Evolutionary conservation across 2,888 invertebrate species (phyloP).

Genomic region (Andrena camellia): DNA sequence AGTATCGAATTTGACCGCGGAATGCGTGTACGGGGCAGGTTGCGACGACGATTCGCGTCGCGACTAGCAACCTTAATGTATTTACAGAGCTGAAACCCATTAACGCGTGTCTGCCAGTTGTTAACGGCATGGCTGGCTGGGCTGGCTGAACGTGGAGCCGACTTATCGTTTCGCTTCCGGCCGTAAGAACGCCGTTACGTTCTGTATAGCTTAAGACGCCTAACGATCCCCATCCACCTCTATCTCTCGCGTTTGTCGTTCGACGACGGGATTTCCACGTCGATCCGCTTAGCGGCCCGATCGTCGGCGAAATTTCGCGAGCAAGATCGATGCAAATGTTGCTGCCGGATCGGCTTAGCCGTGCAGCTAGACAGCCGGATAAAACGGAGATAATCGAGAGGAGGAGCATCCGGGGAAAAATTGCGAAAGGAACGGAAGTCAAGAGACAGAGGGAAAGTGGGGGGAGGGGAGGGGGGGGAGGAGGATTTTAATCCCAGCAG

Average conservation of each 20-base stretch:
- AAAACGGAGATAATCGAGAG: neutral
- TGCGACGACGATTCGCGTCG: slow-evolving; percentile 70
- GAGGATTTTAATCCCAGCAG: slow-evolving; percentile 39
- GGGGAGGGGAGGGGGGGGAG: no score
- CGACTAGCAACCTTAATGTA: slow-evolving; percentile 74
- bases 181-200: slow-evolving; percentile 65
- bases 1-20: slow-evolving; percentile 15
- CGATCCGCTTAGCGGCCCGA: slow-evolving; percentile 55
- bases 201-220: slow-evolving; percentile 47
- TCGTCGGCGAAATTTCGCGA: slow-evolving; percentile 44
- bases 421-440: neutral
- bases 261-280: slow-evolving; percentile 41
- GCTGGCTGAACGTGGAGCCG: slow-evolving; percentile 60
- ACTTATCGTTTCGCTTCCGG: slow-evolving; percentile 73
- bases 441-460: neutral
- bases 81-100: slow-evolving; percentile 79
- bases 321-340: slow-evolving; percentile 39
- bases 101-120: slow-evolving; percentile 77
- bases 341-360: slow-evolving; percentile 28
- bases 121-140: slow-evolving; percentile 68
- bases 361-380: neutral
- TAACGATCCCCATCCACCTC: slow-evolving; percentile 34
- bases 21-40: slow-evolving; percentile 35
- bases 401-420: neutral
- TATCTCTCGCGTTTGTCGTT: slow-evolving; percentile 40